Conservation (phyloP, 2,888 invertebrate genomes). For the Limnephilus rhombicus region DNA sequence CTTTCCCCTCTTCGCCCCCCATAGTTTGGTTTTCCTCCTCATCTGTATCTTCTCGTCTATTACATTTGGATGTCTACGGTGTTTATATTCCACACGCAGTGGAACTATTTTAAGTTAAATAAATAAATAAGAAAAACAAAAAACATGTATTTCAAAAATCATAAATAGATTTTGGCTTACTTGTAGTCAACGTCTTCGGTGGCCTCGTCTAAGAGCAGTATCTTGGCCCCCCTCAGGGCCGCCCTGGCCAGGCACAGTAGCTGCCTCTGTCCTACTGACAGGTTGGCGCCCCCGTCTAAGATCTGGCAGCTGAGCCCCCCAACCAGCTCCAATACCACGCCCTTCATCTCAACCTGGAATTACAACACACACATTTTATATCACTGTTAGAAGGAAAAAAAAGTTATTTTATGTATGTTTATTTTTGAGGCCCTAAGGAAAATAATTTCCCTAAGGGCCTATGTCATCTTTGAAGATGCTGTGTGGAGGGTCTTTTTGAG, state of each 20-base stretch:
- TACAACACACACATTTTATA: not conserved
- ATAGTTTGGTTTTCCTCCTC: too few species aligned
- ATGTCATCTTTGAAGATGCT: too few species aligned
- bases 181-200: constrained; percentile 93
- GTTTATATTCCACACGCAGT: too few species aligned
- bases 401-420: too few species aligned
- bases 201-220: constrained; percentile 89
- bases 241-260: constrained; percentile 86
- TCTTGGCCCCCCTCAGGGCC: constrained; percentile 82
- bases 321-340: constrained; percentile 76
- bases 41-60: too few species aligned
- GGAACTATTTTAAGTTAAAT: not conserved
- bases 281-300: constrained; percentile 82
- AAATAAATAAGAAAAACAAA: not conserved
- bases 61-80: too few species aligned
- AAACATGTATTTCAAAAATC: too few species aligned
- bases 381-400: too few species aligned
- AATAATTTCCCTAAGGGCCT: too few species aligned
- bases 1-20: too few species aligned
- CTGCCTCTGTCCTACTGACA: constrained; percentile 85
- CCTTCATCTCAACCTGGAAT: constrained; percentile 81
- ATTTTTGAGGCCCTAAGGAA: too few species aligned
- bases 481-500: too few species aligned
- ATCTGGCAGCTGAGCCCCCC: constrained; percentile 79
- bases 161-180: constrained; percentile 73